phyloP scores from a whole-genome alignment of 2,113 vertebrate species.

The Gymnorhina tibicen region DNA sequence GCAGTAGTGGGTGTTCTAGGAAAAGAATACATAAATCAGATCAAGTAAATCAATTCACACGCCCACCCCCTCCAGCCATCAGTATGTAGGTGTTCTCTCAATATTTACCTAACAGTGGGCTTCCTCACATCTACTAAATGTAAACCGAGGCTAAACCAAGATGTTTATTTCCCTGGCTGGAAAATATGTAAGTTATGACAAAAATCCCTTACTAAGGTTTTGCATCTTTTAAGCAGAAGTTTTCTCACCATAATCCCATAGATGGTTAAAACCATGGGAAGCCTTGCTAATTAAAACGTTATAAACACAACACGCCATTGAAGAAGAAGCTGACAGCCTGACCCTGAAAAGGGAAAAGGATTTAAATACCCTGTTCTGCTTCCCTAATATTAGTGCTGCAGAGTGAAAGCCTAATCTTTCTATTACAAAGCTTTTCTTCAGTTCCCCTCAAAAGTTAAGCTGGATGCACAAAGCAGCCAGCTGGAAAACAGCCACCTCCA shows the following conservation, averaged over 20 bases:
- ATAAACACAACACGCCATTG: neutral
- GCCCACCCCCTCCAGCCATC: neutral
- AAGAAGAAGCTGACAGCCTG: neutral
- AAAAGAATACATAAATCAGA: neutral
- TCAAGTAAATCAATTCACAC: neutral
- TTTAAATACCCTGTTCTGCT: neutral
- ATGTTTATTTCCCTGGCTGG: neutral
- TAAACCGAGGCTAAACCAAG: neutral
- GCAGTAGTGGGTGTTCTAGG: neutral
- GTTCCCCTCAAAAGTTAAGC: neutral
- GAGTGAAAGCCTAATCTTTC: neutral
- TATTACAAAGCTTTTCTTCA: neutral
- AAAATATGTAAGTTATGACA: neutral
- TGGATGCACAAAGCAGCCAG: neutral
- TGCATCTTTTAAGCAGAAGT: neutral
- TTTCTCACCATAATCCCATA: neutral
- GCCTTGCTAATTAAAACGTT: neutral
- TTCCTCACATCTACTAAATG: neutral
- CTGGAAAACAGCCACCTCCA: neutral
- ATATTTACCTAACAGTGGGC: neutral
- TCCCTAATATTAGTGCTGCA: neutral
- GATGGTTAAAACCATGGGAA: neutral
- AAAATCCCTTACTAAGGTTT: neutral
- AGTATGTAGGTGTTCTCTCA: neutral
- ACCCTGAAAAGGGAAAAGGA: neutral